Base-by-base conservation (phyloP, 2,113 vertebrate genomes). In the Colistium nudipinnis region DNA sequence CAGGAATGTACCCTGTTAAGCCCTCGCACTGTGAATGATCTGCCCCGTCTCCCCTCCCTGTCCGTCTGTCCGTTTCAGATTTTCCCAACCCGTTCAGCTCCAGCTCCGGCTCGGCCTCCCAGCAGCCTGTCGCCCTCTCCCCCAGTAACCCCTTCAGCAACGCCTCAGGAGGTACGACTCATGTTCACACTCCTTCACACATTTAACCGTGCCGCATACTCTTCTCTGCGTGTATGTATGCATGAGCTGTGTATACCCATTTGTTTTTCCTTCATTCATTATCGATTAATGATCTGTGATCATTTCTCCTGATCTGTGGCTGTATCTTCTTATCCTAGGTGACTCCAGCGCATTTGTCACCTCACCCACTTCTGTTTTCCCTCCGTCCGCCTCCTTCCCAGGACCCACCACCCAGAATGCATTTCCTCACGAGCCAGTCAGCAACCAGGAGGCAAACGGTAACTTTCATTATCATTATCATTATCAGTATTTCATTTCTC, bases 61-160 rank as follows among this genome's bases (percentile, higher is more conserved):
- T 38, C 30, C 41, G 7, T 7, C n/a, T 22, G 0, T 79, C 64
- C 70, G 62, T 79, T 66, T 89, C 89, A 94, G 94, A 90, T 85
- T 95, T 94, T 85, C 92, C 94, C 71, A 96, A 95, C 84, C 94
- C 95, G 14, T 96, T 96, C 69, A 90, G 90, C 36, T 80, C 86
- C 68, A 56, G 83, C 6, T 83, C 93, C n/a, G 69, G 87, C 76
- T 70, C 84, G 0, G 54, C 62, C 16, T 86, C 89, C 87, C 90
- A 90, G 88, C 88, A 85, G 76, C 84, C 89, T 3, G 30, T 59
- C 14, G 83, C 88, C 69, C 88, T 94, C 74, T 94, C 94, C 79
- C 93, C 94, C 62, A 95, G 95, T 83, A 96, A 96, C 85, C 95
- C 95, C 14, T 96, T 96, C 93, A 94, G 94, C 87, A 89, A 88